A percentile compares a stretch with the other conserved stretches of the same genome.
Conservation (phyloP, 2,888 invertebrate genomes). For the Nebria brevicollis region DNA sequence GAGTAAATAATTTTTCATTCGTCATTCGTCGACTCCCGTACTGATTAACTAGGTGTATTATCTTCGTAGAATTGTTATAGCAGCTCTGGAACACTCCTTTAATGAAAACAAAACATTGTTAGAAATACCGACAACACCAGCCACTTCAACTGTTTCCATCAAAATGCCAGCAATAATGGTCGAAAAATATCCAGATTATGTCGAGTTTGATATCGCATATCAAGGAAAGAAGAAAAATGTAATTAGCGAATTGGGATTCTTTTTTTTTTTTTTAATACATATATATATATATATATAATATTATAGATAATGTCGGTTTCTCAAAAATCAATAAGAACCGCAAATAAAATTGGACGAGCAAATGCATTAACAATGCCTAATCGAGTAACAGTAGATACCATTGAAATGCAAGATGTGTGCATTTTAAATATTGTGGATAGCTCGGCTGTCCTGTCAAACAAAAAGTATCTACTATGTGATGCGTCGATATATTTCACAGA, state of each 20-base stretch:
- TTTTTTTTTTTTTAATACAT: background rate
- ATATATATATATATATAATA: too few relatives aligned
- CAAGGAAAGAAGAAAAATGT: conserved; percentile 16
- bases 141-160: background rate
- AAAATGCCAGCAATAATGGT: background rate
- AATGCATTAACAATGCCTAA: conserved; percentile 9
- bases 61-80: background rate
- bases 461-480: background rate
- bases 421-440: conserved; percentile 6
- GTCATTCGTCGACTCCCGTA: too few relatives aligned
- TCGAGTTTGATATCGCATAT: conserved; percentile 2
- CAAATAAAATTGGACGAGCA: background rate
- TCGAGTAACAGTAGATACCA: background rate
- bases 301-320: background rate
- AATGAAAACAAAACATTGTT: conserved; percentile 1
- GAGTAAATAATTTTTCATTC: background rate
- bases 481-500: background rate
- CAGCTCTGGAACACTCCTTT: background rate
- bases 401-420: background rate
- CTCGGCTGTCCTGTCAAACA: background rate
- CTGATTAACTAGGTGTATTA: too few relatives aligned
- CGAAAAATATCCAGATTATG: conserved; percentile 7
- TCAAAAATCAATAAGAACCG: background rate
- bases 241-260: background rate
- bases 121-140: background rate